Evolutionary conservation across 2,797 vertebrate genomes (phyloP).

Genomic region (Urophycis tenuis): DNA sequence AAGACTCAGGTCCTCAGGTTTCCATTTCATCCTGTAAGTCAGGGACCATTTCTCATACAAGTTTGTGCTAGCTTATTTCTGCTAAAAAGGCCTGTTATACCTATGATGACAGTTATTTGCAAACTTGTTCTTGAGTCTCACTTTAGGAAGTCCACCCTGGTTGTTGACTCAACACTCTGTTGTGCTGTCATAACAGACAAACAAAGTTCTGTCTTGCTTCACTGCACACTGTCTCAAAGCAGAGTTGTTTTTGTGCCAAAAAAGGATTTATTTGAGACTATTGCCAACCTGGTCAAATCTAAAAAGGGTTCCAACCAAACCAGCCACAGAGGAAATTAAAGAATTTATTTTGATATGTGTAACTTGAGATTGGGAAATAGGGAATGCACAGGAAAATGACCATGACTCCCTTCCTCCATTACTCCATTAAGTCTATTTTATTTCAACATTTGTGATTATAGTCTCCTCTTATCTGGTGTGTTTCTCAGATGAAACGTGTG

Average conservation of each 20-base stretch:
- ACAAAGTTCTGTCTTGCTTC: conserved; percentile 49
- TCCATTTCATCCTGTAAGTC: conserved; percentile 32
- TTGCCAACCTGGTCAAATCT: background rate
- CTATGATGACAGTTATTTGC: background rate
- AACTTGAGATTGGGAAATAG: background rate
- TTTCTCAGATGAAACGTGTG: background rate
- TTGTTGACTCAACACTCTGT: conserved; percentile 31
- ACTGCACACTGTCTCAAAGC: conserved; percentile 40
- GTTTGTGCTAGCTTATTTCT: conserved; percentile 5
- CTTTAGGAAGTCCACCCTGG: conserved; percentile 36
- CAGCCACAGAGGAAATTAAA: conserved; percentile 27
- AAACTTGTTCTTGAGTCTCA: conserved; percentile 17
- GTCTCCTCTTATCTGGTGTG: background rate
- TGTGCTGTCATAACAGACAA: conserved; percentile 36
- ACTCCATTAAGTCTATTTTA: background rate
- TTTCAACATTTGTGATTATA: background rate
- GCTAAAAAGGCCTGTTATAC: background rate
- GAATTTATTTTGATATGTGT: conserved; percentile 5
- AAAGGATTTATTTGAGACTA: conserved; percentile 11
- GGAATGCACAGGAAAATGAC: background rate
- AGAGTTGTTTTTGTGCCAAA: conserved; percentile 34
- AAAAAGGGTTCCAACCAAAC: background rate
- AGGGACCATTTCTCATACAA: conserved; percentile 14
- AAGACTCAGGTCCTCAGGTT: conserved; percentile 40
- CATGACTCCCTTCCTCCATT: too few relatives aligned